Conservation (phyloP, 2,797 vertebrate genomes). For the Tamandua tetradactyla region DNA sequence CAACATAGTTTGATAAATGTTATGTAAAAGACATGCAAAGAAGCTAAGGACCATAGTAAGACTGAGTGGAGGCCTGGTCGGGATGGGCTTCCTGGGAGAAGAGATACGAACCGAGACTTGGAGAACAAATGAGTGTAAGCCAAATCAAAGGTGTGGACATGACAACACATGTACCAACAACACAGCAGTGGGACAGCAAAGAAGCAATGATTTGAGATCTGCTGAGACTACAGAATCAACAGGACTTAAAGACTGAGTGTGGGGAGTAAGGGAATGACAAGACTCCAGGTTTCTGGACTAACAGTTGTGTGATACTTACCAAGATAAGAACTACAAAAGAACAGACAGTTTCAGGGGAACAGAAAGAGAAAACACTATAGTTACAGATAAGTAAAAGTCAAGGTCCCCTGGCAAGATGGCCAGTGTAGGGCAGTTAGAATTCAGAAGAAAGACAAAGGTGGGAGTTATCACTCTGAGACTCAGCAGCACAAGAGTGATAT, state of each 20-base stretch:
- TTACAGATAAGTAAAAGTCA: neutral
- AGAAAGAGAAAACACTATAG: neutral
- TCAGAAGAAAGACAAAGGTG: neutral
- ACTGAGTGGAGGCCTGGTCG: neutral
- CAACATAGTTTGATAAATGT: neutral
- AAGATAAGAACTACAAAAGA: neutral
- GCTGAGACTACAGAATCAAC: neutral
- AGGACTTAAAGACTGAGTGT: neutral
- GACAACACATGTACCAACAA: neutral
- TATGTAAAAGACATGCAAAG: neutral
- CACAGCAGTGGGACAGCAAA: neutral
- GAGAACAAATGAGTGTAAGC: neutral
- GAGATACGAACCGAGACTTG: neutral
- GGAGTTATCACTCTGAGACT: neutral
- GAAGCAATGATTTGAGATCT: neutral
- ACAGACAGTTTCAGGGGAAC: neutral
- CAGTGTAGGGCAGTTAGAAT: neutral
- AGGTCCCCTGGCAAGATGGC: neutral
- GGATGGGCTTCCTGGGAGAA: neutral
- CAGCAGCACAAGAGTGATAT: neutral
- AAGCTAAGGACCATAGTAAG: neutral
- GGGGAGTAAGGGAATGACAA: neutral
- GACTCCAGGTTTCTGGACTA: neutral
- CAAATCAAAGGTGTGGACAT: neutral
- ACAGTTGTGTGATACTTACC: neutral